These are phyloP conservation scores for Vimba vimba DNA, from an alignment of 2,113 vertebrate genomes.

Conservation along the genomic window DNA sequence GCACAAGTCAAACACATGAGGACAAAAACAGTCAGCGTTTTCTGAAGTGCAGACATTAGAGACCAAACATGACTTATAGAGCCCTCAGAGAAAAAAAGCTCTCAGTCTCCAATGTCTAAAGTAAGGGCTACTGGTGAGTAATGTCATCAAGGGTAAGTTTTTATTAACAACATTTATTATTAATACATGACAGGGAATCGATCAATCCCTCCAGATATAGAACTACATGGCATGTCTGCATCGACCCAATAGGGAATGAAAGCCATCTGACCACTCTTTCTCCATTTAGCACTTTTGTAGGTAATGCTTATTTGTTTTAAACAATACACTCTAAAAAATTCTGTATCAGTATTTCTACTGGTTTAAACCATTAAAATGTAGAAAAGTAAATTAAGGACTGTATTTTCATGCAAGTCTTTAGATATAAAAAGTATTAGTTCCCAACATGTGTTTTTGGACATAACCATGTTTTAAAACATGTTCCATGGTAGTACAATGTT, in stretches of 20 bases:
- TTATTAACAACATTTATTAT: slow-evolving; percentile 52
- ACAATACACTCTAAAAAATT: no score
- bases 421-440: no score
- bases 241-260: background rate
- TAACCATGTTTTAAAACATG: background rate
- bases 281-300: background rate
- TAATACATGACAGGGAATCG: slow-evolving; percentile 28
- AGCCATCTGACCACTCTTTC: background rate
- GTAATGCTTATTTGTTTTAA: slow-evolving; percentile 10
- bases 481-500: no score
- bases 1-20: slow-evolving; percentile 58
- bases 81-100: slow-evolving; percentile 10
- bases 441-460: background rate
- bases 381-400: background rate
- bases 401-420: background rate
- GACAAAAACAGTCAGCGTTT: slow-evolving; percentile 54
- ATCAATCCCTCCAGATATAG: slow-evolving; percentile 35
- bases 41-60: slow-evolving; percentile 20
- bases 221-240: background rate
- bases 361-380: background rate
- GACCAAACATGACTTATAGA: slow-evolving; percentile 33
- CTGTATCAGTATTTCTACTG: background rate
- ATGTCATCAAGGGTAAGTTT: slow-evolving; percentile 34
- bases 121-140: background rate
- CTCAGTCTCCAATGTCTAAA: slow-evolving; percentile 4